phyloP scores from a whole-genome alignment of 2,888 invertebrate genomes.

The Eupithecia abbreviata region DNA sequence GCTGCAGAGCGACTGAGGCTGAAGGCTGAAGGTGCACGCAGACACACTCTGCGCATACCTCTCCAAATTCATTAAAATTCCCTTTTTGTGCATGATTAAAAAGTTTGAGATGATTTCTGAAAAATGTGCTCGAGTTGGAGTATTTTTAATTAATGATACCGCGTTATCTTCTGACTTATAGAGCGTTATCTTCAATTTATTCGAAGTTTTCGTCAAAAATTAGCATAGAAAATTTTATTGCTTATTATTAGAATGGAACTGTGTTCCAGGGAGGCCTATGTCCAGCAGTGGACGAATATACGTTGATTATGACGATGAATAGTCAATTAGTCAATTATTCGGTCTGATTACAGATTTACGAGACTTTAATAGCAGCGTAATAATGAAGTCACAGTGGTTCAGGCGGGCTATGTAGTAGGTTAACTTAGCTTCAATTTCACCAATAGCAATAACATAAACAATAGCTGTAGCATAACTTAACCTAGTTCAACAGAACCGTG shows the following conservation, averaged over 20 bases:
- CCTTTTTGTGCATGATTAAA: not conserved
- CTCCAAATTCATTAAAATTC: slow-evolving; percentile 25
- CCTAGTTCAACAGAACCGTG: too few species aligned
- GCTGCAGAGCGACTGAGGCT: slow-evolving; percentile 27
- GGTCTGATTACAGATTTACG: not conserved
- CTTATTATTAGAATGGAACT: not conserved
- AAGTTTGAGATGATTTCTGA: not conserved
- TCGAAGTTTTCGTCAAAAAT: not conserved
- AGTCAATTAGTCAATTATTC: not conserved
- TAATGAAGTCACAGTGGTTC: not conserved
- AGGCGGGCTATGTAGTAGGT: not conserved
- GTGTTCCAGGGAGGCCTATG: too few species aligned
- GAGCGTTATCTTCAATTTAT: not conserved
- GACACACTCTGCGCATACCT: slow-evolving; percentile 21
- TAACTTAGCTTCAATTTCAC: not conserved
- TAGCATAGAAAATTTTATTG: not conserved
- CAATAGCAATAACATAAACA: too few species aligned
- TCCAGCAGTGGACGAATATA: too few species aligned
- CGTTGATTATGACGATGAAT: too few species aligned
- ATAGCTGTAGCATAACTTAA: too few species aligned
- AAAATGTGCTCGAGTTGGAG: not conserved
- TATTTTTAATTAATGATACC: not conserved
- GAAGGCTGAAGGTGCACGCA: slow-evolving; percentile 14
- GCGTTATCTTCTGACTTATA: not conserved
- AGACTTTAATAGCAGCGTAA: not conserved